These are phyloP conservation scores for Lacerta viridis DNA, from an alignment of 2,797 vertebrate genomes.

Conservation along the genomic window DNA sequence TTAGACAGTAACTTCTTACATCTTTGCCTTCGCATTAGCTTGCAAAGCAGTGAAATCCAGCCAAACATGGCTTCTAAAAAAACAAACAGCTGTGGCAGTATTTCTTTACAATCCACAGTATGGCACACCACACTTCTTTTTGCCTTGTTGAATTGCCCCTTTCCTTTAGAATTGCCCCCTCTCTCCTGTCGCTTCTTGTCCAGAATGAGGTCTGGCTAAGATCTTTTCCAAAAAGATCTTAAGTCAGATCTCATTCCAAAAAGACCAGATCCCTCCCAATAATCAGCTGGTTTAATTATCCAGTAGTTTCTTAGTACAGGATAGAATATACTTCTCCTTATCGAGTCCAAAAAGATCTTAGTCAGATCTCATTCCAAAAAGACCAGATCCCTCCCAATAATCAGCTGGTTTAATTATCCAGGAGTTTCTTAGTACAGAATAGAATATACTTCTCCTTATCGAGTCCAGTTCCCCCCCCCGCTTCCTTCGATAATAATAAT, in stretches of 20 bases:
- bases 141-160: neutral
- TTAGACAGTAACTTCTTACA: neutral
- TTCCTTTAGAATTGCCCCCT: neutral
- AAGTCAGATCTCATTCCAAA: neutral
- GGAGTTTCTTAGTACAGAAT: neutral
- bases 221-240: too few relatives aligned
- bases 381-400: neutral
- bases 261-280: neutral
- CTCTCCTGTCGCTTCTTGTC: neutral
- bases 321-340: slow-evolving; percentile 3
- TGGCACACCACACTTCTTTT: too few relatives aligned
- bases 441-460: neutral
- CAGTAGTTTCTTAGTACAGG: neutral
- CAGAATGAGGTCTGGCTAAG: neutral
- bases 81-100: neutral
- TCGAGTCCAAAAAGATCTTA: neutral
- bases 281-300: neutral
- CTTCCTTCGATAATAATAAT: too few relatives aligned
- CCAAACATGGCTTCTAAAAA: neutral
- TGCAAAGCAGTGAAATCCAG: neutral
- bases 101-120: neutral
- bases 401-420: neutral
- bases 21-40: neutral
- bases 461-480: neutral
- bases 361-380: neutral